Evolutionary conservation across 1,140 invertebrate genomes (phyloP).

Genomic region (Prorops nasuta): DNA sequence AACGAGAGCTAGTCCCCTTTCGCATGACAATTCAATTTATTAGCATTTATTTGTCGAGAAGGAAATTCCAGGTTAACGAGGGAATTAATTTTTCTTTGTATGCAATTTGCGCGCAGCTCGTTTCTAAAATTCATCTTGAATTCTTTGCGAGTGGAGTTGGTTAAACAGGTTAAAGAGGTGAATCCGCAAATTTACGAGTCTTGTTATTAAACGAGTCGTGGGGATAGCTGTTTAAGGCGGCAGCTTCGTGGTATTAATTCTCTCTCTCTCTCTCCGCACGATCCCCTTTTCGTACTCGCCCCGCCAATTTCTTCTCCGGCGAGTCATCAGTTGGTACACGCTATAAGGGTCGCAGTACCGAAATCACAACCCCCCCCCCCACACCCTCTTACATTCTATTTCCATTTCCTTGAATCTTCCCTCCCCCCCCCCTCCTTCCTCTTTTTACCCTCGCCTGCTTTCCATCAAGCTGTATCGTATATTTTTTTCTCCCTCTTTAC

Average conservation of each 20-base stretch:
- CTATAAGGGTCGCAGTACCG: conserved; percentile 10
- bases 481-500: background rate
- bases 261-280: background rate
- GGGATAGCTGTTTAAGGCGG: background rate
- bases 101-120: too few species aligned
- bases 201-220: conserved; percentile 25
- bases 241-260: conserved; percentile 6
- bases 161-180: background rate
- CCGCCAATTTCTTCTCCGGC: background rate
- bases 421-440: background rate
- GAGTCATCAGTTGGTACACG: conserved; percentile 12
- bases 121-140: too few species aligned
- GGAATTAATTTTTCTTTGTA: too few species aligned
- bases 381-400: background rate
- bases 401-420: background rate
- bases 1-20: too few species aligned
- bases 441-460: conserved; percentile 3
- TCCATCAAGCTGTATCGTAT: too few species aligned
- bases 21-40: too few species aligned
- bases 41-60: too few species aligned
- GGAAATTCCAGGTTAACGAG: too few species aligned
- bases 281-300: background rate
- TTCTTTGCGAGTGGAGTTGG: too few species aligned
- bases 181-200: conserved; percentile 26
- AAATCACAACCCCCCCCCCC: background rate